Evolutionary conservation across 2,797 vertebrate species (phyloP), one percentile per base, ranked within the genome.

Genomic region (Parauchenoglanis ngamensis): DNA sequence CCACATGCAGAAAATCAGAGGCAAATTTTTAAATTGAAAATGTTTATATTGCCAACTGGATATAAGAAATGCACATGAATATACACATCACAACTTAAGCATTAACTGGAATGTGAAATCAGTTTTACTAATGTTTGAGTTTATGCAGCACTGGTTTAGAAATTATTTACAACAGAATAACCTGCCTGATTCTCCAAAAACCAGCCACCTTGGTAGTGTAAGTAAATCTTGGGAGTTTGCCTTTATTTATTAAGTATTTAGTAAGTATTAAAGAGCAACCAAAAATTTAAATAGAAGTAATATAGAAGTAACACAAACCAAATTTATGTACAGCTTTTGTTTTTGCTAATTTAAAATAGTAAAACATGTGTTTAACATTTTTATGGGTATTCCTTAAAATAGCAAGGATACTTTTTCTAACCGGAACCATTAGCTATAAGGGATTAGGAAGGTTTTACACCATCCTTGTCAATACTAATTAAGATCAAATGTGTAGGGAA

Each of bases 381-480:
- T 7, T n/a, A 44, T 61, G 21, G 31, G 5, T 49, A 46, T 49
- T n/a, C 11, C 73, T 25, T 81, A 21, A 80, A 35, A 63, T 40
- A 40, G 40, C 40, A 28, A 75, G 84, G 77, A 67, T 87, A 75
- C 56, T 89, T 92, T 90, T 84, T 90, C 92, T 86, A 68, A 90
- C 78, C 44, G 92, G 91, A 94, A 92, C 93, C 79, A 88, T 90
- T 67, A 68, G 89, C 93, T 92, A 89, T 90, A 90, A 92, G 87
- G 91, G 92, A 94, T 95, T 94, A 95, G 90, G 35, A 85, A 92
- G 89, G 93, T 93, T 91, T 78, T 89, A 91, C 84, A 82, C 76
- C 90, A 65, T 85, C 67, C 67, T 85, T 91, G 93, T 90, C 94
- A 90, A 86, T 90, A 87, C 90, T 91, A 93, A 94, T 94, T 92